Percentiles rank a stretch among this genome's conserved stretches.
Evolutionary conservation across 1,140 invertebrate species (phyloP).

Genomic region (Bathynomus jamesi): DNA sequence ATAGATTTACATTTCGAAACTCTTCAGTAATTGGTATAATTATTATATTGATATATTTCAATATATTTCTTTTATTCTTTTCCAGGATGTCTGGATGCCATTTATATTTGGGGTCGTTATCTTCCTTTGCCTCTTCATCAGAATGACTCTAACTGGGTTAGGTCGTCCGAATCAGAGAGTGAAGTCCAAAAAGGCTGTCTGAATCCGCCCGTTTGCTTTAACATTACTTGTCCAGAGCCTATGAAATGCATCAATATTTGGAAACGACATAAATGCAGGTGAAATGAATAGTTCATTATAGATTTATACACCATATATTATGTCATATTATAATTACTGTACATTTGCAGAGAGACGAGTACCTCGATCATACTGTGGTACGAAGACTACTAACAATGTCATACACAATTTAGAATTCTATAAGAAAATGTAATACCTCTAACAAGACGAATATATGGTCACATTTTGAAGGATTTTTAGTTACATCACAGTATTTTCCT

Average conservation of each 20-base stretch:
- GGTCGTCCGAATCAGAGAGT: background rate
- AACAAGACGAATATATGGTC: no score
- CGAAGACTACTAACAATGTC: no score
- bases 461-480: no score
- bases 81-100: conserved; percentile 11
- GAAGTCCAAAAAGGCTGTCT: background rate
- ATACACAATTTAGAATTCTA: no score
- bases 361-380: no score
- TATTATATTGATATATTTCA: no score
- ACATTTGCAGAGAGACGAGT: no score
- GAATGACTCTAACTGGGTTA: background rate
- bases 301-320: conserved; percentile 8
- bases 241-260: background rate
- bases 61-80: background rate
- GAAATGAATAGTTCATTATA: background rate
- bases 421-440: no score
- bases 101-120: background rate
- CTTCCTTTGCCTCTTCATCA: background rate
- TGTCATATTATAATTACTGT: no score
- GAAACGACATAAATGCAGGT: background rate
- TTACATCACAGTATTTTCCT: no score
- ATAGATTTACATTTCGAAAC: no score
- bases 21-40: no score
- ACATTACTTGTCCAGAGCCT: background rate
- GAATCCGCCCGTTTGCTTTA: background rate